phyloP scores from a whole-genome alignment of 2,888 invertebrate genomes.

The Argyra leucocephala region DNA sequence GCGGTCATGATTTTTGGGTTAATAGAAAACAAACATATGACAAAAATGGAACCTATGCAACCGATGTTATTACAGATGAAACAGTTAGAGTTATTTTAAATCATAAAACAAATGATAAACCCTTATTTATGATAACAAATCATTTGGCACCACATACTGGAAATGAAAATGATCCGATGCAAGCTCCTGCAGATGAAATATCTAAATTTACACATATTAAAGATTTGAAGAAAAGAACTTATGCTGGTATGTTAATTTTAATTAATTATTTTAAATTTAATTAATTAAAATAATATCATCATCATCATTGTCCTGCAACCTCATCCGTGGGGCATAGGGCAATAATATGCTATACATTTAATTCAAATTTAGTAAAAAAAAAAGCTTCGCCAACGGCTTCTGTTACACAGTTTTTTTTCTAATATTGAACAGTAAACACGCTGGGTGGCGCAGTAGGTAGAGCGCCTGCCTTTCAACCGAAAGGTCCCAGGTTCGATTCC shows the following conservation, averaged over 20 bases:
- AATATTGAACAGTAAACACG: too few species aligned
- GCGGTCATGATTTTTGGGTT: slow-evolving; percentile 47
- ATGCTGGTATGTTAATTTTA: slow-evolving; percentile 50
- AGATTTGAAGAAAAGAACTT: slow-evolving; percentile 55
- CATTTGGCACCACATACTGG: slow-evolving; percentile 74
- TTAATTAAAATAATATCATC: too few species aligned
- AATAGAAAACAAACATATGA: slow-evolving; percentile 48
- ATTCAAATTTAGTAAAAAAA: not conserved
- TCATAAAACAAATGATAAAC: slow-evolving; percentile 47
- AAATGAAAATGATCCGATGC: slow-evolving; percentile 56
- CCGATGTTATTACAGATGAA: slow-evolving; percentile 59
- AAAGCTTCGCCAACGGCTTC: not conserved
- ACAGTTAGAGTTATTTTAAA: slow-evolving; percentile 52
- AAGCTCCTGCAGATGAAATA: slow-evolving; percentile 63
- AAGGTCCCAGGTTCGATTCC: too few species aligned
- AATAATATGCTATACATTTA: not conserved
- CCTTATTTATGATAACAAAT: slow-evolving; percentile 69
- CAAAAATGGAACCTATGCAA: slow-evolving; percentile 53
- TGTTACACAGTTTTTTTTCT: too few species aligned
- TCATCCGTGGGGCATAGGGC: too few species aligned
- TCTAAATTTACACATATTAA: slow-evolving; percentile 57
- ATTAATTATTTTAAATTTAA: too few species aligned
- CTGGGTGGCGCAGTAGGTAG: too few species aligned
- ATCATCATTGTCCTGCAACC: not conserved
- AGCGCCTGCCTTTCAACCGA: too few species aligned